These are phyloP conservation scores for Lithobates pipiens DNA, from an alignment of 2,797 vertebrate species.

Conservation along the genomic window DNA sequence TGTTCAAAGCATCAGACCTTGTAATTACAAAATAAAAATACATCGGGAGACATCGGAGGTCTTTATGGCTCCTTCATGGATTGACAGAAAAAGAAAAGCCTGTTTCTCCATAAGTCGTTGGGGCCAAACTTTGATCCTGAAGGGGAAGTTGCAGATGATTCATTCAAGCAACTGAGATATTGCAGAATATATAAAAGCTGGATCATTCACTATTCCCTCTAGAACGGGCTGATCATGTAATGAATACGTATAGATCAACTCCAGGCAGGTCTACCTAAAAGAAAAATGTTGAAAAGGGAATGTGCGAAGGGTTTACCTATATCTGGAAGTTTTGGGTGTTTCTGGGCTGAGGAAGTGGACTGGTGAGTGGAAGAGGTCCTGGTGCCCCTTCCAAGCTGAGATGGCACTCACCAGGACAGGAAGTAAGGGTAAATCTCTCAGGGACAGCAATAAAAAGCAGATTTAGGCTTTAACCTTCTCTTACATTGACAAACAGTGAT, in stretches of 20 bases:
- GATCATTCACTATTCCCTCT: background rate
- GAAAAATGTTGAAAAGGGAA: background rate
- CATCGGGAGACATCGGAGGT: background rate
- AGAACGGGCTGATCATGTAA: background rate
- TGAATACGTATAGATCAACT: background rate
- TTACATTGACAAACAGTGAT: too few relatives aligned
- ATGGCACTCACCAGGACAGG: too few relatives aligned
- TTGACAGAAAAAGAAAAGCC: constrained; percentile 1
- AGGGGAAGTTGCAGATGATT: background rate
- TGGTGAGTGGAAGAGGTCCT: too few relatives aligned
- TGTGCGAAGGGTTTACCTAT: background rate
- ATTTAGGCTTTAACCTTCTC: too few relatives aligned
- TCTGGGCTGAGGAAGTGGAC: too few relatives aligned
- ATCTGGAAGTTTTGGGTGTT: background rate
- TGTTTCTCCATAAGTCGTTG: background rate
- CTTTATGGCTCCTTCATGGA: constrained; percentile 6
- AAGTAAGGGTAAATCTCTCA: too few relatives aligned
- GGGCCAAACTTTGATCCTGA: background rate
- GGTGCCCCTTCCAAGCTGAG: too few relatives aligned
- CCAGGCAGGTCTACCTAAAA: background rate
- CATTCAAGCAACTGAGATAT: background rate
- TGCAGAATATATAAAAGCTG: background rate
- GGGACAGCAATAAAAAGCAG: too few relatives aligned
- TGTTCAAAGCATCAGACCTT: constrained; percentile 29
- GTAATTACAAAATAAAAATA: constrained; percentile 39